Evolutionary conservation across 2,888 invertebrate genomes (phyloP).

Genomic region (Drosophila kuntzei): DNA sequence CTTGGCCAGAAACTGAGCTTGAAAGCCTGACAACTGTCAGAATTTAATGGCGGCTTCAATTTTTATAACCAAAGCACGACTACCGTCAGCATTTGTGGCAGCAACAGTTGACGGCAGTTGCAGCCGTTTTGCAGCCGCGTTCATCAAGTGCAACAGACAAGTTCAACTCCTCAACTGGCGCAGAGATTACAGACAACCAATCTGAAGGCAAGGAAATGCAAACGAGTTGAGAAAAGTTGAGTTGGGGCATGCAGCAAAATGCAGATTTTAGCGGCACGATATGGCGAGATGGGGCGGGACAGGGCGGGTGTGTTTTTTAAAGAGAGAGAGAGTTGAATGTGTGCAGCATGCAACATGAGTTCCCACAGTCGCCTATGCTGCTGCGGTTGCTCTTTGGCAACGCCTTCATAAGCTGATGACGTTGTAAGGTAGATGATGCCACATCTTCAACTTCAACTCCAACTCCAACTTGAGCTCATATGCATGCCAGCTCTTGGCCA

Average conservation of each 20-base stretch:
- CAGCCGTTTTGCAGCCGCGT: slow-evolving; percentile 30
- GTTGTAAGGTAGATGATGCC: slow-evolving; percentile 71
- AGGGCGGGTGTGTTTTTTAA: slow-evolving; percentile 6
- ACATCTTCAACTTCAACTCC: slow-evolving; percentile 27
- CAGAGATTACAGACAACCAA: slow-evolving; percentile 72
- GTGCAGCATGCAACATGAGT: slow-evolving; percentile 79
- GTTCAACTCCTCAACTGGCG: slow-evolving; percentile 53
- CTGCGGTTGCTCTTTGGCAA: slow-evolving; percentile 79
- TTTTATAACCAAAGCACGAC: slow-evolving; percentile 82
- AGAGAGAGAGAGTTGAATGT: slow-evolving; percentile 43
- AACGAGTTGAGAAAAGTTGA: slow-evolving; percentile 64
- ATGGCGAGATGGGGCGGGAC: slow-evolving; percentile 31
- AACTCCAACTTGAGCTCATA: slow-evolving; percentile 50
- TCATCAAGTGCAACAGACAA: slow-evolving; percentile 59
- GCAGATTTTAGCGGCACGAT: slow-evolving; percentile 80
- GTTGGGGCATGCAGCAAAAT: slow-evolving; percentile 54
- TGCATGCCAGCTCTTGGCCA: slow-evolving; percentile 53
- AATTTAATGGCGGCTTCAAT: slow-evolving; percentile 82
- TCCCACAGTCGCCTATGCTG: slow-evolving; percentile 74
- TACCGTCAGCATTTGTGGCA: slow-evolving; percentile 61
- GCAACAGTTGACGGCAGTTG: slow-evolving; percentile 12
- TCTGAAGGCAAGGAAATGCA: slow-evolving; percentile 69
- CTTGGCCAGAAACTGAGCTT: slow-evolving; percentile 20
- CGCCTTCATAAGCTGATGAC: slow-evolving; percentile 81
- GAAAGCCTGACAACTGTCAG: slow-evolving; percentile 78